Percentiles rank a stretch among this genome's conserved stretches.
Conservation (phyloP, 2,113 vertebrate species). For the Calyptommatus sinebrachiatus region DNA sequence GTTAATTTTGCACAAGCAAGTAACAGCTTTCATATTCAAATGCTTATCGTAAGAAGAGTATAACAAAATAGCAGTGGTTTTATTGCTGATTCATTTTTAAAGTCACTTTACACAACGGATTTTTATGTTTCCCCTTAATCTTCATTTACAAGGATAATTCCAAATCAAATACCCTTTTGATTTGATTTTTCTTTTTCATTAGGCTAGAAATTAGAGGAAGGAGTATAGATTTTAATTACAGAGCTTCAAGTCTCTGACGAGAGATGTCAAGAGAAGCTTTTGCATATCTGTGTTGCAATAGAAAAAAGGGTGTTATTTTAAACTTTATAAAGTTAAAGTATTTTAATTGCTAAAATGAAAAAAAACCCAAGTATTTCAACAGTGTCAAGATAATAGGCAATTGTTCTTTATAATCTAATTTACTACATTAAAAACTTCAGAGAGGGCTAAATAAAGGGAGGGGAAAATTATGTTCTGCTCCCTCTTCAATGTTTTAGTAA, state of each 20-base stretch:
- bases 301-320: not conserved
- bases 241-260: not conserved
- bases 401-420: not conserved
- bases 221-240: not conserved
- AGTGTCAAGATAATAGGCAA: not conserved
- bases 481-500: no score
- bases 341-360: not conserved
- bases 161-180: not conserved
- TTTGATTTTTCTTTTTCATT: slow-evolving; percentile 15
- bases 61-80: not conserved
- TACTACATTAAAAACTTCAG: not conserved
- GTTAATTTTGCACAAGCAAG: not conserved
- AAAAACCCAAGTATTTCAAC: not conserved
- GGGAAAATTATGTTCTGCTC: no score
- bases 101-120: not conserved
- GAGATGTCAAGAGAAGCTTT: not conserved
- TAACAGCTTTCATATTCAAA: not conserved
- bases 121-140: not conserved
- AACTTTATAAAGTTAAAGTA: not conserved
- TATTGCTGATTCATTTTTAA: not conserved
- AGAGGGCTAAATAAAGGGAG: not conserved
- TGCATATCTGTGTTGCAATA: not conserved
- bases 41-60: not conserved
- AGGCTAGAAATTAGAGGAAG: not conserved
- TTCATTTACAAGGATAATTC: not conserved